phyloP scores from a whole-genome alignment of 2,888 invertebrate species.

The Rhamphomyia laevipes region DNA sequence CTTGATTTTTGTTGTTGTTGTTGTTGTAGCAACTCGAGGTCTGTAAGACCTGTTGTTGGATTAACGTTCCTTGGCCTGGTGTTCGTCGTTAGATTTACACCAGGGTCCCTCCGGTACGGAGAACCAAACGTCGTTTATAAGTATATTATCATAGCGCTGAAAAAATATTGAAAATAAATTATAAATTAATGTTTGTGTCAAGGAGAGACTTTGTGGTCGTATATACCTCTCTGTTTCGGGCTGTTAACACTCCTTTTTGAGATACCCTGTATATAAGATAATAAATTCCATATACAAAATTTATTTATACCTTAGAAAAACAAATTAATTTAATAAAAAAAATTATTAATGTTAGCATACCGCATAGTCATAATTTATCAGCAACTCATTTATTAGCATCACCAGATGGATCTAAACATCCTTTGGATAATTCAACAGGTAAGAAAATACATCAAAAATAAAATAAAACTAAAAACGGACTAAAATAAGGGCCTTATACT shows the following conservation, averaged over 20 bases:
- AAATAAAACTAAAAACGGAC: no score
- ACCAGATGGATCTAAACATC: slow-evolving; percentile 68
- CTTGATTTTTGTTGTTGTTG: no score
- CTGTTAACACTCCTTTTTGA: not conserved
- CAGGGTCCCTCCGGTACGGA: no score
- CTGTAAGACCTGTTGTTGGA: no score
- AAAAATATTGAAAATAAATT: no score
- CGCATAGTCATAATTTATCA: slow-evolving; percentile 70
- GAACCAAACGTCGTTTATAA: no score
- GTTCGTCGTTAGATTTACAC: no score
- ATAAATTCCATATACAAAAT: slow-evolving; percentile 2
- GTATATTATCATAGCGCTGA: no score
- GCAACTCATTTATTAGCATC: slow-evolving; percentile 72
- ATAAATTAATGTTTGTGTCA: slow-evolving; percentile 19
- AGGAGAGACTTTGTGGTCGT: not conserved
- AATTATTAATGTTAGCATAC: slow-evolving; percentile 44
- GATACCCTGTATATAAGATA: not conserved
- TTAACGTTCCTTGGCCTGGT: no score
- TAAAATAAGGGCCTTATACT: no score
- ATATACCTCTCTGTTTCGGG: not conserved
- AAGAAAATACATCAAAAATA: slow-evolving; percentile 13
- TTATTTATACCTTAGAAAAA: not conserved
- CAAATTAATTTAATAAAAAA: not conserved
- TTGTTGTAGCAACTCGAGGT: no score
- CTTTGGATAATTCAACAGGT: slow-evolving; percentile 58